Conservation (phyloP, 2,113 vertebrate species). For the Pelobates fuscus region DNA sequence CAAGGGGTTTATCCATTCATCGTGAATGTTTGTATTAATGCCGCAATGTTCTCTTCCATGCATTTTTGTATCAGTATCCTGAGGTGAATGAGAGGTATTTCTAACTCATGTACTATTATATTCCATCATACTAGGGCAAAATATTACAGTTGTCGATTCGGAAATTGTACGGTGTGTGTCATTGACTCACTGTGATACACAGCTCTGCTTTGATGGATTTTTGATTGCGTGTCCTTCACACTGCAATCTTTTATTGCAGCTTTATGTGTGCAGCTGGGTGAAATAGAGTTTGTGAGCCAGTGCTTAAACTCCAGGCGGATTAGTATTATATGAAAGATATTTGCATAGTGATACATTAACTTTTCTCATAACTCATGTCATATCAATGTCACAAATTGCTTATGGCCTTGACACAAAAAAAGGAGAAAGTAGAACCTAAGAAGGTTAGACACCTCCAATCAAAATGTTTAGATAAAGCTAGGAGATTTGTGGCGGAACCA, state of each 20-base stretch:
- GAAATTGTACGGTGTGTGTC: slow-evolving; percentile 23
- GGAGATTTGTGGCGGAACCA: too few relatives aligned
- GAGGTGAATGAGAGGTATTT: neutral
- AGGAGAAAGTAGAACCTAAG: too few relatives aligned
- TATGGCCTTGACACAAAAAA: too few relatives aligned
- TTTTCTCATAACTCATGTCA: too few relatives aligned
- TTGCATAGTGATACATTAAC: too few relatives aligned
- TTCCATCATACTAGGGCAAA: slow-evolving; percentile 47
- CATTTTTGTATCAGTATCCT: neutral
- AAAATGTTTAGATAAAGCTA: too few relatives aligned
- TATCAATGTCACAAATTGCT: too few relatives aligned
- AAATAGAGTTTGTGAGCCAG: neutral
- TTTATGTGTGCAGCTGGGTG: slow-evolving; percentile 2
- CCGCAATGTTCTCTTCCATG: too few relatives aligned
- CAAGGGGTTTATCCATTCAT: too few relatives aligned
- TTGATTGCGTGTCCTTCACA: slow-evolving; percentile 21
- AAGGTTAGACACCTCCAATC: too few relatives aligned
- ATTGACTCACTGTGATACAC: slow-evolving; percentile 33
- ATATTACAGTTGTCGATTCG: slow-evolving; percentile 55
- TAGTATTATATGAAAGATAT: neutral
- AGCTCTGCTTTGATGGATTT: slow-evolving; percentile 19
- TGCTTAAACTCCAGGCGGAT: neutral
- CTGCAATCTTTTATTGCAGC: slow-evolving; percentile 27
- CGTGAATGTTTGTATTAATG: too few relatives aligned
- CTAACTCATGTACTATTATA: neutral